Conservation (phyloP, 2,888 invertebrate species). For the Meta bourneti region DNA sequence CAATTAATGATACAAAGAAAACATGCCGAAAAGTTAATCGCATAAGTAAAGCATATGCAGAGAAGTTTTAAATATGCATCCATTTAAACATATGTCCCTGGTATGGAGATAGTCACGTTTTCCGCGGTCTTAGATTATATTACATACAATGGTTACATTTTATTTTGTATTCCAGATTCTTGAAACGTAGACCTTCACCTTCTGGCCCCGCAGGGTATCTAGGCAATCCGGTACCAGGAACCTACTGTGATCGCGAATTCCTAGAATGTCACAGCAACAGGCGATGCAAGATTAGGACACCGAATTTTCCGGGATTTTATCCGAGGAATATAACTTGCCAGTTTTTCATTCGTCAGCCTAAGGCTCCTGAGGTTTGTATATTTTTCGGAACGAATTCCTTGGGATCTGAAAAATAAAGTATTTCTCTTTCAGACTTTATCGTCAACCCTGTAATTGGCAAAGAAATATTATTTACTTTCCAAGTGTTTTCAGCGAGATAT, state of each 20-base stretch:
- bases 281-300: conserved; percentile 70
- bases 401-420: too few relatives aligned
- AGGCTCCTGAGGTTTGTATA: conserved; percentile 85
- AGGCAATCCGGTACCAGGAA: conserved; percentile 47
- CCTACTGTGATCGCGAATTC: conserved; percentile 71
- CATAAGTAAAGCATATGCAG: too few relatives aligned
- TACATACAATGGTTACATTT: not conserved
- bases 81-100: too few relatives aligned
- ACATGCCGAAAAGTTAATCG: too few relatives aligned
- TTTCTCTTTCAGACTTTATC: too few relatives aligned
- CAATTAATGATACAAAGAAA: too few relatives aligned
- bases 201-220: conserved; percentile 8
- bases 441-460: too few relatives aligned
- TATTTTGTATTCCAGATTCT: conserved; percentile 22
- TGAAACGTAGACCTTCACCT: conserved; percentile 41
- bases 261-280: conserved; percentile 63
- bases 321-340: conserved; percentile 93
- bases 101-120: too few relatives aligned
- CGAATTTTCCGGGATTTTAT: conserved; percentile 86
- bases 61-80: too few relatives aligned
- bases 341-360: conserved; percentile 85
- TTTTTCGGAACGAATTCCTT: not conserved
- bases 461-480: too few relatives aligned
- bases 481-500: too few relatives aligned
- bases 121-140: too few relatives aligned